Base-by-base conservation (phyloP, 2,797 vertebrate genomes). In the Mallotus villosus region DNA sequence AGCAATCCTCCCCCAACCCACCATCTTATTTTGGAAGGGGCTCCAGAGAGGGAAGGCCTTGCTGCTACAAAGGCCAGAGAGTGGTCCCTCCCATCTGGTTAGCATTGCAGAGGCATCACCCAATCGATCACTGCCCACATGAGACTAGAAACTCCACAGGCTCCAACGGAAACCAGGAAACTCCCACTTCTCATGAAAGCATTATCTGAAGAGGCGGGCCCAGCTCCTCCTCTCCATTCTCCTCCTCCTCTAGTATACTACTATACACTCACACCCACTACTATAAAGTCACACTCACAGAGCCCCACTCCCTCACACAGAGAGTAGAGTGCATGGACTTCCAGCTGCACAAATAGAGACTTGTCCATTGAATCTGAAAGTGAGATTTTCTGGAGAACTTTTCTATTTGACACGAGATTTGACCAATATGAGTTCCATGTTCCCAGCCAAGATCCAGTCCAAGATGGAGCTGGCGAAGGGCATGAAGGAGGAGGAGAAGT, bases 401-500 rank as follows among this genome's bases (percentile, higher is more conserved):
- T 34, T 2, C 16, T 19, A 11, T 55, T 27, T 63, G 19, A 21
- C 21, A 59, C 7, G 2, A 21, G 7, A 22, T 59, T 59, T 59
- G n/a, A 59, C 24, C 67, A 83, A 49, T 64, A 91, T 91, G 89
- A 78, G 11, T 32, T 59, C 55, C 3, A 3, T 2, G 7, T 1
- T 70, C 0, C 0, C 3, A 0, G 3, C 1, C 21, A 29, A 6
- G 4, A 0, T 80, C 1, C 55, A 71, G 68, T 2, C 4, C 34
- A 19, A 7, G 61, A 1, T 93, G 57, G 70, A 89, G 62, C 59
- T 51, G 55, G 87, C 83, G 3, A 80, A 88, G 58, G 78, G 59
- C 12, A 76, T 87, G 69, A 88, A 74, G 9, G 84, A 79, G 0
- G 87, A 92, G 80, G 90, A 93, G 60, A 92, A 79, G 76, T 2